Percentiles rank a stretch among this genome's conserved stretches.
These are phyloP conservation scores for Bucorvus abyssinicus DNA, from an alignment of 2,797 vertebrate genomes.

Conservation along the genomic window DNA sequence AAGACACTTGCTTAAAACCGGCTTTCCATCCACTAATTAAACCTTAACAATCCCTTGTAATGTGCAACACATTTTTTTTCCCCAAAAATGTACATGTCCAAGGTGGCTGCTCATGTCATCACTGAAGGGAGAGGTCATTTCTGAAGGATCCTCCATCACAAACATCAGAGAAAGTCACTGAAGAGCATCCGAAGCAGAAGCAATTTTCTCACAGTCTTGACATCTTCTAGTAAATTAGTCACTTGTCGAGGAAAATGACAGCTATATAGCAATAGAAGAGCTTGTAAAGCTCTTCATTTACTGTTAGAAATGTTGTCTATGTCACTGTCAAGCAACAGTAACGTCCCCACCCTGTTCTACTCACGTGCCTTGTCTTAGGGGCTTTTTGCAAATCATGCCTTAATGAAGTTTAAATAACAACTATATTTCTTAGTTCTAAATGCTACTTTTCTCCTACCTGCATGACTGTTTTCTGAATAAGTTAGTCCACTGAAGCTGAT, in stretches of 20 bases:
- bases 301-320: neutral
- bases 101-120: neutral
- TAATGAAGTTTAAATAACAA: constrained; percentile 16
- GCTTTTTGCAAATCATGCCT: neutral
- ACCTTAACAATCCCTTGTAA: constrained; percentile 24
- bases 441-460: neutral
- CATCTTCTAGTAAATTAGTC: constrained; percentile 46
- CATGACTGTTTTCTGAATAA: neutral
- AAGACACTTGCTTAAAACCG: constrained; percentile 27
- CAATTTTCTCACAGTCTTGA: constrained; percentile 11
- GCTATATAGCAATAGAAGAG: neutral
- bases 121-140: constrained; percentile 16
- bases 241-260: constrained; percentile 30
- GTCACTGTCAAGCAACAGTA: neutral
- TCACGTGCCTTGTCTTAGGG: neutral
- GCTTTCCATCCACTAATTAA: constrained; percentile 49
- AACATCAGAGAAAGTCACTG: constrained; percentile 34
- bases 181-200: constrained; percentile 12
- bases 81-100: neutral
- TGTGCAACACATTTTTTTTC: neutral
- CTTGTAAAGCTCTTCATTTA: constrained; percentile 31
- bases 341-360: neutral
- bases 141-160: constrained; percentile 30
- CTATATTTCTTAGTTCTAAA: neutral
- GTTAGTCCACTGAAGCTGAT: neutral